These are phyloP conservation scores for Cinclus mexicanus DNA, from an alignment of 2,113 vertebrate genomes.

Conservation along the genomic window DNA sequence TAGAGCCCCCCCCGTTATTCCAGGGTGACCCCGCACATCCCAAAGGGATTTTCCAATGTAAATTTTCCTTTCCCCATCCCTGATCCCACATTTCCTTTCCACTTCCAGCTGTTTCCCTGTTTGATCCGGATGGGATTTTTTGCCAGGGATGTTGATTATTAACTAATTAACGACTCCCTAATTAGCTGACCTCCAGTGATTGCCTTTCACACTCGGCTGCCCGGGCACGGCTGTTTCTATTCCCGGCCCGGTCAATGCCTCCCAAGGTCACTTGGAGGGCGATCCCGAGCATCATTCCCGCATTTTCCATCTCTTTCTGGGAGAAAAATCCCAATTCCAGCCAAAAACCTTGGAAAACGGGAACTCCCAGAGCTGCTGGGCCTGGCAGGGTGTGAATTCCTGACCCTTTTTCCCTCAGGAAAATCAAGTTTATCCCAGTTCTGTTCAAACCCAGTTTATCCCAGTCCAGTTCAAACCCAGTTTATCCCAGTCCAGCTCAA, in stretches of 20 bases:
- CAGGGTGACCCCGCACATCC: not conserved
- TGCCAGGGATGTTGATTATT: not conserved
- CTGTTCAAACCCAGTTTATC: too few relatives aligned
- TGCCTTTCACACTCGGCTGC: conserved; percentile 71
- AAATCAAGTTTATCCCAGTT: not conserved
- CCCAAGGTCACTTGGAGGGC: conserved; percentile 64
- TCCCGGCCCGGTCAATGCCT: conserved; percentile 60
- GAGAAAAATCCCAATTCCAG: not conserved
- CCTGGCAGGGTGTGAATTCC: not conserved
- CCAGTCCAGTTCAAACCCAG: not conserved
- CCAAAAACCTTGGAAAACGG: not conserved
- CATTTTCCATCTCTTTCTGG: not conserved
- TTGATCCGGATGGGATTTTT: not conserved
- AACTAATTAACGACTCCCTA: not conserved
- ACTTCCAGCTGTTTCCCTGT: not conserved
- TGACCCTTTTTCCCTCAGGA: not conserved
- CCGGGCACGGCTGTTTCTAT: not conserved
- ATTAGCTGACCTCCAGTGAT: conserved; percentile 46
- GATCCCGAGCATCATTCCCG: not conserved
- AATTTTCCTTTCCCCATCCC: not conserved
- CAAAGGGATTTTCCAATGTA: not conserved
- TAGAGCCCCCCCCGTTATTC: not conserved
- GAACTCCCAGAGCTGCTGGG: not conserved
- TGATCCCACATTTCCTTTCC: not conserved
- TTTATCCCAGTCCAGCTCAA: not conserved